These are phyloP conservation scores for Nephila pilipes DNA, from an alignment of 1,140 invertebrate genomes.

Conservation along the genomic window DNA sequence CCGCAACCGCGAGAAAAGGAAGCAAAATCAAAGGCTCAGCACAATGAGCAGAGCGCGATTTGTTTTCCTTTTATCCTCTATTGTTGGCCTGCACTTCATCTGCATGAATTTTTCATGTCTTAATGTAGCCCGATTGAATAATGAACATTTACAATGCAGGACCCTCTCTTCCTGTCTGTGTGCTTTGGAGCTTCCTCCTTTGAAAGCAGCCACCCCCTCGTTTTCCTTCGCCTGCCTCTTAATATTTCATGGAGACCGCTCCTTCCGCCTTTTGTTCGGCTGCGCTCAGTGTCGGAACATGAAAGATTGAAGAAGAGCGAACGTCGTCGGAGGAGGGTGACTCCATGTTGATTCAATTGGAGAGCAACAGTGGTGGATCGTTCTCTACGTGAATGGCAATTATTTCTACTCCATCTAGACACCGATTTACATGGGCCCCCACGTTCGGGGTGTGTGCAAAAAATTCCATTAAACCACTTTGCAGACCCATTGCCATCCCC, in stretches of 20 bases:
- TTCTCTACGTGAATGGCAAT: slow-evolving; percentile 69
- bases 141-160: slow-evolving; percentile 77
- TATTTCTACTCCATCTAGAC: slow-evolving; percentile 72
- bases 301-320: slow-evolving; percentile 75
- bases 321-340: slow-evolving; percentile 6
- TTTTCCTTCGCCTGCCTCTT: slow-evolving; percentile 59
- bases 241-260: slow-evolving; percentile 77
- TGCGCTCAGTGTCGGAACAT: slow-evolving; percentile 70
- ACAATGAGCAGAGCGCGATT: slow-evolving; percentile 74
- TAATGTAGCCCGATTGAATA: slow-evolving; percentile 78
- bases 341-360: slow-evolving; percentile 76
- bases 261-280: slow-evolving; percentile 73
- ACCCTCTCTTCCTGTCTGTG: slow-evolving; percentile 48
- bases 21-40: slow-evolving; percentile 70
- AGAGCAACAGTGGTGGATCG: slow-evolving; percentile 58
- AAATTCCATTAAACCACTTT: slow-evolving; percentile 70
- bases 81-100: slow-evolving; percentile 77
- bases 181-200: slow-evolving; percentile 44
- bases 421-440: slow-evolving; percentile 72
- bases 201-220: slow-evolving; percentile 39
- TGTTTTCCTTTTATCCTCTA: slow-evolving; percentile 77
- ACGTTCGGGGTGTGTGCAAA: slow-evolving; percentile 53
- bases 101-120: slow-evolving; percentile 78
- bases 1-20: slow-evolving; percentile 64
- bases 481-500: slow-evolving; percentile 2